These are phyloP conservation scores for Moxostoma hubbsi DNA, from an alignment of 2,797 vertebrate genomes.

Conservation along the genomic window DNA sequence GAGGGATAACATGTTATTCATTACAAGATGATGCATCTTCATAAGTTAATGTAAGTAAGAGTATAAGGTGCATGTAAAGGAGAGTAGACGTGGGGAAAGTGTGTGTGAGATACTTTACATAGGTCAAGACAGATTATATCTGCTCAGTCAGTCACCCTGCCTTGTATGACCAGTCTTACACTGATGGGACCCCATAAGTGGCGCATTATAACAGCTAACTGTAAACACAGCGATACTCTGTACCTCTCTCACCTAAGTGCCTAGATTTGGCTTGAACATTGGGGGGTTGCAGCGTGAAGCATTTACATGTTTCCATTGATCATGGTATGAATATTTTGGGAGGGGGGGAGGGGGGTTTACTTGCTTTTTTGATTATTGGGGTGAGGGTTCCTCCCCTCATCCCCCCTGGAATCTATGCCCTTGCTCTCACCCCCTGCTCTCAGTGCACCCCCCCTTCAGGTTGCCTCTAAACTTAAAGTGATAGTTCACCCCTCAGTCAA, in stretches of 20 bases:
- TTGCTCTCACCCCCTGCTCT: not conserved
- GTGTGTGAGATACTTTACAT: too few species aligned
- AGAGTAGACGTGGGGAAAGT: not conserved
- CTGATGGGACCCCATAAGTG: slow-evolving; percentile 60
- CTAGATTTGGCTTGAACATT: too few species aligned
- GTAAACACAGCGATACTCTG: slow-evolving; percentile 59
- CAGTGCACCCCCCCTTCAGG: not conserved
- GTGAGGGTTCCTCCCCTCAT: too few species aligned
- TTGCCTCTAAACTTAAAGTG: not conserved
- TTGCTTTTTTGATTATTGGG: too few species aligned
- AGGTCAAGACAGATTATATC: slow-evolving; percentile 18
- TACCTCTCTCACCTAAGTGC: slow-evolving; percentile 42
- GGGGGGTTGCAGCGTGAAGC: too few species aligned
- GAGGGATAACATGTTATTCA: not conserved
- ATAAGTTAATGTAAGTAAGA: too few species aligned
- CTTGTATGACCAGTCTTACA: slow-evolving; percentile 57
- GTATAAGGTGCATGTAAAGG: not conserved
- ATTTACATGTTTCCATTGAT: too few species aligned
- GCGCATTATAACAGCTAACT: slow-evolving; percentile 69
- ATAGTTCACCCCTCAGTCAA: not conserved
- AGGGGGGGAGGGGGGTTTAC: too few species aligned
- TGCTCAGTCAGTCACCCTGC: slow-evolving; percentile 21
- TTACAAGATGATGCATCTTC: too few species aligned
- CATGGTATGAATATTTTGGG: too few species aligned
- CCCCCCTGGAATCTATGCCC: too few species aligned